Conservation (phyloP, 2,113 vertebrate genomes). For the Sterna hirundo region DNA sequence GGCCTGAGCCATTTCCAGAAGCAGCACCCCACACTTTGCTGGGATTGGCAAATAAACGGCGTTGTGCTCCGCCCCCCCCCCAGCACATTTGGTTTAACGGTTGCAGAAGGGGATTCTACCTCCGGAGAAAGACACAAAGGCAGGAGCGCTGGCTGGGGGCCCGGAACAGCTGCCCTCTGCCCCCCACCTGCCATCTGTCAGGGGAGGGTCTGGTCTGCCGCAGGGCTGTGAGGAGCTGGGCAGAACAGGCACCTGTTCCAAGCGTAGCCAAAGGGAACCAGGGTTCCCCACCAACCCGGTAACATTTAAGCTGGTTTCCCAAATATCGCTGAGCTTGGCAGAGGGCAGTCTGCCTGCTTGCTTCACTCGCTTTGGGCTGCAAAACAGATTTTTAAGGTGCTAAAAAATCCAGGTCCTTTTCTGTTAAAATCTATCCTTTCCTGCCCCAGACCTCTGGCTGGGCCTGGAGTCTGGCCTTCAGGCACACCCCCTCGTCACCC, state of each 20-base stretch:
- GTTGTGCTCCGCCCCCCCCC: background rate
- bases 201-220: background rate
- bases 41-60: background rate
- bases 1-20: background rate
- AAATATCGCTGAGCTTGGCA: background rate
- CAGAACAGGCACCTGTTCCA: background rate
- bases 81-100: fast-evolving
- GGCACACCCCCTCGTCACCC: background rate
- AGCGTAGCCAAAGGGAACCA: conserved; percentile 12
- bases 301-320: background rate
- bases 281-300: background rate
- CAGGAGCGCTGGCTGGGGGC: background rate
- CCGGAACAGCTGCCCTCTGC: background rate
- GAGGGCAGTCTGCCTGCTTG: background rate
- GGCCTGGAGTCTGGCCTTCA: background rate
- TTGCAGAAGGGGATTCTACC: background rate
- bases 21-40: background rate
- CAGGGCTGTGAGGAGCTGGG: background rate
- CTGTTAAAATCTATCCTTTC: background rate
- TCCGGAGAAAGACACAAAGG: background rate
- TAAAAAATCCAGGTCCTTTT: conserved; percentile 11
- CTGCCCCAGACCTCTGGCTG: background rate
- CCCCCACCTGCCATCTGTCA: background rate
- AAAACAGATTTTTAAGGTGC: conserved; percentile 44
- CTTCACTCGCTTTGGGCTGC: background rate